A percentile compares a stretch with the other conserved stretches of the same genome.
phyloP scores from a whole-genome alignment of 2,888 invertebrate genomes.

The Ophonus ardosiacus region DNA sequence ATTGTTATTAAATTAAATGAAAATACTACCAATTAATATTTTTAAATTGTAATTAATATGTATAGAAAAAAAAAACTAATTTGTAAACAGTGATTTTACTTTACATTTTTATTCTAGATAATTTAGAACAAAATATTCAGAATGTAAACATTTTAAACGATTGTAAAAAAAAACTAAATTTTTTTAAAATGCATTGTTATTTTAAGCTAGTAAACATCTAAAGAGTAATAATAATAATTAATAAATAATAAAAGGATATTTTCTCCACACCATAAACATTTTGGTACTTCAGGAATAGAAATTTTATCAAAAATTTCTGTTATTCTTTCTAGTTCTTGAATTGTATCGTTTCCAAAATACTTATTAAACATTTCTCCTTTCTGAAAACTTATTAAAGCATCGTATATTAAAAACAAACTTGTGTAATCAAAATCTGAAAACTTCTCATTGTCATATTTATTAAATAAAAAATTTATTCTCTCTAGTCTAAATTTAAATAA shows the following conservation, averaged over 20 bases:
- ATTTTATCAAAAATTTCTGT: conserved; percentile 71
- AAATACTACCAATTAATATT: too few species aligned
- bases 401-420: conserved; percentile 71
- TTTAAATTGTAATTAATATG: too few species aligned
- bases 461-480: conserved; percentile 70
- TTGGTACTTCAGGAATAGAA: conserved; percentile 70
- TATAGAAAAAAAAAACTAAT: neutral
- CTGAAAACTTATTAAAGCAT: conserved; percentile 72
- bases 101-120: too few species aligned
- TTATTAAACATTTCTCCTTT: conserved; percentile 70
- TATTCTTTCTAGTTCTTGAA: conserved; percentile 70
- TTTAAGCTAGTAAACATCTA: neutral
- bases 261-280: conserved; percentile 72
- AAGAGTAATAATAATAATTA: neutral
- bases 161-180: too few species aligned
- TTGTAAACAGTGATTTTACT: too few species aligned
- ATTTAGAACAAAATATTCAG: too few species aligned
- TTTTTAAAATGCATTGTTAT: neutral
- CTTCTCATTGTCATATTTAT: conserved; percentile 66
- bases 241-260: conserved; percentile 71
- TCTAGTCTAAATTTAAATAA: conserved; percentile 64
- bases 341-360: conserved; percentile 70
- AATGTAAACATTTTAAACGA: too few species aligned
- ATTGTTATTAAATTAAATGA: too few species aligned
- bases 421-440: conserved; percentile 70